Evolutionary conservation across 2,797 vertebrate genomes (phyloP), one percentile per base, ranked within the genome.

Genomic region (Molothrus ater): DNA sequence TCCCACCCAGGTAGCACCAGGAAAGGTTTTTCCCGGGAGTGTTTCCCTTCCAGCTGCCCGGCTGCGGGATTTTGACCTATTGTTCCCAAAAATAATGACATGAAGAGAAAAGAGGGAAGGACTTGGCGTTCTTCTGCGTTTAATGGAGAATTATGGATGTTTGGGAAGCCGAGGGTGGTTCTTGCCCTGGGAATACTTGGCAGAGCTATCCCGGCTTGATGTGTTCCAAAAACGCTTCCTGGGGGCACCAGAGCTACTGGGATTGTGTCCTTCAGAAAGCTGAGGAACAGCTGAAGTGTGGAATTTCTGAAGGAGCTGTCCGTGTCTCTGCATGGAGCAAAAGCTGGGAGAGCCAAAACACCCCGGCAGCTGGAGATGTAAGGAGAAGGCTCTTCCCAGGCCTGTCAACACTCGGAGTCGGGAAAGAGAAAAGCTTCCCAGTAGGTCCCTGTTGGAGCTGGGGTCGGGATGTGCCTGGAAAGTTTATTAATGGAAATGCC

Each of bases 151-250:
- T 60, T 14, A 22, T 16, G 84, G 42, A 3, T 43, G 61, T 61
- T 81, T 64, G 50, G 64, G 60, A 75, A 91, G 73, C 84, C 19
- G 88, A 84, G 91, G 88, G 92, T 72, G 71, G 91, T 66, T 88
- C 36, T 2, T 31, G 38, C 64, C 90, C 63, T 43, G 88, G 65
- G 34, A 88, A 61, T 1, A 0, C 59, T 88, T 92, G 95, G 90
- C 80, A 74, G 31, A 71, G 57, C 11, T 19, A 2, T 2, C 56
- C 4, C 1, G 61, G 80, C 61, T 83, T 50, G 82, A 79, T 36
- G 61, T 78, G 74, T n/a, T 60, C 56, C 61, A 80, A 76, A 72
- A 91, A 63, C 1, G 31, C 43, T 80, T 28, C 64, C 88, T 13
- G 1, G 64, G 72, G 81, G 79, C 48, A 0, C 36, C 80, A 82